Evolutionary conservation across 2,888 invertebrate genomes (phyloP).

Genomic region (Lymantria monacha): DNA sequence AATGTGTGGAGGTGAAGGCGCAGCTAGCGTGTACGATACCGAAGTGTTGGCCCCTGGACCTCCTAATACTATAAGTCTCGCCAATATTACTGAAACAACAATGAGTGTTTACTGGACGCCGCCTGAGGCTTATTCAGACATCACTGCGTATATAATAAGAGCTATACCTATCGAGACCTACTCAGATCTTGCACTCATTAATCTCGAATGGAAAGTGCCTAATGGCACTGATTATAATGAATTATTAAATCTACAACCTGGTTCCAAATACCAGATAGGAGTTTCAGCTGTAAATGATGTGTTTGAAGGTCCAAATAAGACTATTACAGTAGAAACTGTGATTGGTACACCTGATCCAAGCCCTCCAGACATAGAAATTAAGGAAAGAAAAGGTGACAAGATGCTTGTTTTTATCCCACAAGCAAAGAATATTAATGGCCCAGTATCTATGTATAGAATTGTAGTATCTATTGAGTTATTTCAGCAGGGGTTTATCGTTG

Average conservation of each 20-base stretch:
- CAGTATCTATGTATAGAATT: conserved; percentile 88
- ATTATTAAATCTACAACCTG: conserved; percentile 86
- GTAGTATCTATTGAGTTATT: conserved; percentile 86
- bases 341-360: conserved; percentile 88
- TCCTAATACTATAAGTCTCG: conserved; percentile 83
- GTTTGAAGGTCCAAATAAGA: conserved; percentile 82
- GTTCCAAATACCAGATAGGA: conserved; percentile 88
- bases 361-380: conserved; percentile 86
- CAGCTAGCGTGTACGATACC: conserved; percentile 87
- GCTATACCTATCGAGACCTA: conserved; percentile 82
- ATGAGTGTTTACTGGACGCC: conserved; percentile 82
- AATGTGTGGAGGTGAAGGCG: conserved; percentile 86
- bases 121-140: conserved; percentile 77
- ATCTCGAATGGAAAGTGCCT: conserved; percentile 82
- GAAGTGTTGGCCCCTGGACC: conserved; percentile 85
- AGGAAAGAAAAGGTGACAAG: conserved; percentile 82
- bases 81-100: conserved; percentile 84
- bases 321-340: conserved; percentile 84
- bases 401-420: conserved; percentile 86
- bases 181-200: conserved; percentile 72
- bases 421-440: conserved; percentile 89
- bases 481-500: conserved; percentile 84
- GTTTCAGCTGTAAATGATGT: conserved; percentile 85
- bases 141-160: conserved; percentile 81
- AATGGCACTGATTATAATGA: conserved; percentile 82